phyloP scores from a whole-genome alignment of 2,113 vertebrate genomes.

The Protobothrops flavoviridis region DNA sequence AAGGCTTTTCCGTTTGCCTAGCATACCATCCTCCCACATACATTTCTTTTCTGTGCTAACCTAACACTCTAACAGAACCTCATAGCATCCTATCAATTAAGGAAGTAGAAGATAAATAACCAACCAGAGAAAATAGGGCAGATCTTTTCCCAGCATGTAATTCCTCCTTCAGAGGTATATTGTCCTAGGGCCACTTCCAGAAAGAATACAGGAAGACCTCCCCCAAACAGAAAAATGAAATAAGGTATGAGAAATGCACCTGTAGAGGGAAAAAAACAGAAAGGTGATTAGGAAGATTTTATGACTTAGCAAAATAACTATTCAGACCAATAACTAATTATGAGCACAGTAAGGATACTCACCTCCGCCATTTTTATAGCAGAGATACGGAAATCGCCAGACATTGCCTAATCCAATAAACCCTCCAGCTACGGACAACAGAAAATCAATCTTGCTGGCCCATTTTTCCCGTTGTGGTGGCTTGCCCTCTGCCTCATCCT shows the following conservation, averaged over 20 bases:
- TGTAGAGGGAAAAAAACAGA: constrained; percentile 62
- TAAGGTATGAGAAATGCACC: constrained; percentile 99
- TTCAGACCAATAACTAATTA: neutral
- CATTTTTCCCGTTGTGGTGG: constrained; percentile 94
- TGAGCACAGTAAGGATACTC: constrained; percentile 42
- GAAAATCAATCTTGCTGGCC: constrained; percentile 97
- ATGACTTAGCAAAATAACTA: neutral
- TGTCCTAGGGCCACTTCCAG: constrained; percentile 96
- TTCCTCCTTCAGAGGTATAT: constrained; percentile 97
- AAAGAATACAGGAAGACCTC: constrained; percentile 97
- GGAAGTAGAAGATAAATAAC: constrained; percentile 49
- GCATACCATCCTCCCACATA: neutral
- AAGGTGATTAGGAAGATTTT: neutral
- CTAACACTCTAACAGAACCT: neutral
- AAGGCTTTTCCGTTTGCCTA: neutral
- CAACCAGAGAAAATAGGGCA: constrained; percentile 97
- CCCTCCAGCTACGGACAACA: constrained; percentile 95
- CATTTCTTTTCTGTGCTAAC: neutral
- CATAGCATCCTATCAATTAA: neutral
- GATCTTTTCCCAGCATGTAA: constrained; percentile 98
- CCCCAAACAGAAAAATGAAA: constrained; percentile 97
- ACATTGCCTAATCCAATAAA: constrained; percentile 97
- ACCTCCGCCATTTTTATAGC: constrained; percentile 99
- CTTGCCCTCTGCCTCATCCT: constrained; percentile 95
- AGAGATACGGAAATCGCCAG: constrained; percentile 98